These are phyloP conservation scores for Ricordea florida DNA, from an alignment of 92 coral and sea anemone species.

Conservation along the genomic window DNA sequence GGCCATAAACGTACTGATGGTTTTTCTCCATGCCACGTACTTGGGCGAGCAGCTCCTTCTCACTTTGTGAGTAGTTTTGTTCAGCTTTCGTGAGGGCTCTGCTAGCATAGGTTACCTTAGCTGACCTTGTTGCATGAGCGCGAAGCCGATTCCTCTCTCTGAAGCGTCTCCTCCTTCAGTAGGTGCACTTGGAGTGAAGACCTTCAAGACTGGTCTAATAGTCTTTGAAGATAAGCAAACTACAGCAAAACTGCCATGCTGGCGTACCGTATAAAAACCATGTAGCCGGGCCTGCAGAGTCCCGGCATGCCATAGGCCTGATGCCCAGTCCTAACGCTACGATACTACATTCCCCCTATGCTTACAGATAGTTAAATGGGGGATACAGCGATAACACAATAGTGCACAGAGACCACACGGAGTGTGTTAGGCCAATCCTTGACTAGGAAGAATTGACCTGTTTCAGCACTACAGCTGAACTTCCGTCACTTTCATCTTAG, in stretches of 20 bases:
- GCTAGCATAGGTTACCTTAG: background rate
- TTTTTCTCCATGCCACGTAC: background rate
- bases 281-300: too few species aligned
- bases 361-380: constrained; percentile 1
- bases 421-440: background rate
- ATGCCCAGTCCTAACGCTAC: too few species aligned
- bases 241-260: too few species aligned
- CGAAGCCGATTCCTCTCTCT: background rate
- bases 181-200: too few species aligned
- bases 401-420: background rate
- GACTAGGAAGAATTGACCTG: background rate
- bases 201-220: too few species aligned
- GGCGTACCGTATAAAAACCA: too few species aligned
- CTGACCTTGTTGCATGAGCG: background rate
- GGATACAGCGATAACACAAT: background rate
- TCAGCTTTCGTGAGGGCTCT: background rate
- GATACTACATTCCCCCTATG: constrained; percentile 4
- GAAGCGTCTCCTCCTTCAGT: background rate
- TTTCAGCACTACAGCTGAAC: background rate
- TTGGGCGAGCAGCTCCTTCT: background rate
- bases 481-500: too few species aligned
- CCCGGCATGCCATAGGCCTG: too few species aligned
- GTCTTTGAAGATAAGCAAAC: too few species aligned
- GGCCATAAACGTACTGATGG: too few species aligned
- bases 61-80: too few species aligned